These are phyloP conservation scores for Centropus bengalensis DNA, from an alignment of 2,113 vertebrate genomes.

Conservation along the genomic window DNA sequence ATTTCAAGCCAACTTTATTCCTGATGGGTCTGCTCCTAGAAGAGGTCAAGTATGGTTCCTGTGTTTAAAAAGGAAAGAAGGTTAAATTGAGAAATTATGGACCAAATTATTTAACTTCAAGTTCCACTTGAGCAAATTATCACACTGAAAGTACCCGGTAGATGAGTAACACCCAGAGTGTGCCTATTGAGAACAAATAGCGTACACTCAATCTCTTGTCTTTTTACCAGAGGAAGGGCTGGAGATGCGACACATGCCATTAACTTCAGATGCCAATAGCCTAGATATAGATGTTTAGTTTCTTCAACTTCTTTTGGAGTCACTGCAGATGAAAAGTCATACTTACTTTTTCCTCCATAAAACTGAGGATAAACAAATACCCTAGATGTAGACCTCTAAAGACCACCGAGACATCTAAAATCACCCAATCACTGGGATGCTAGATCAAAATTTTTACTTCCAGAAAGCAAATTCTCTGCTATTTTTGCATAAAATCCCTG, in stretches of 20 bases:
- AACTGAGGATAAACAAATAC: not conserved
- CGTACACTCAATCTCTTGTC: not conserved
- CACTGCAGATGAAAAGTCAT: not conserved
- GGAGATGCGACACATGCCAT: not conserved
- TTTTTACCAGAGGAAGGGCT: not conserved
- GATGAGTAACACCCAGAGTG: not conserved
- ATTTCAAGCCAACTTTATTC: not conserved
- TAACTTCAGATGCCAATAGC: not conserved
- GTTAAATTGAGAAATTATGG: not conserved
- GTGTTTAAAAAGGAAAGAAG: not conserved
- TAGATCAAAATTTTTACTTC: not conserved
- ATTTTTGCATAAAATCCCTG: not conserved
- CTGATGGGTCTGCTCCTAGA: not conserved
- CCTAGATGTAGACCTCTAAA: not conserved
- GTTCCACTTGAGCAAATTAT: not conserved
- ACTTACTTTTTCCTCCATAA: not conserved
- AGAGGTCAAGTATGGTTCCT: not conserved
- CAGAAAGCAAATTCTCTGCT: not conserved
- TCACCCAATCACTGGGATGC: not conserved
- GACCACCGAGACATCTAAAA: not conserved
- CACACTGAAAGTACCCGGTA: not conserved
- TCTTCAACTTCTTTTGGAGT: not conserved
- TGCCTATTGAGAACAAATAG: not conserved
- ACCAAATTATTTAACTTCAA: not conserved
- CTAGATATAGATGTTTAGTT: not conserved